phyloP scores from a whole-genome alignment of 2,888 invertebrate genomes.

The Eristalis tenax region DNA sequence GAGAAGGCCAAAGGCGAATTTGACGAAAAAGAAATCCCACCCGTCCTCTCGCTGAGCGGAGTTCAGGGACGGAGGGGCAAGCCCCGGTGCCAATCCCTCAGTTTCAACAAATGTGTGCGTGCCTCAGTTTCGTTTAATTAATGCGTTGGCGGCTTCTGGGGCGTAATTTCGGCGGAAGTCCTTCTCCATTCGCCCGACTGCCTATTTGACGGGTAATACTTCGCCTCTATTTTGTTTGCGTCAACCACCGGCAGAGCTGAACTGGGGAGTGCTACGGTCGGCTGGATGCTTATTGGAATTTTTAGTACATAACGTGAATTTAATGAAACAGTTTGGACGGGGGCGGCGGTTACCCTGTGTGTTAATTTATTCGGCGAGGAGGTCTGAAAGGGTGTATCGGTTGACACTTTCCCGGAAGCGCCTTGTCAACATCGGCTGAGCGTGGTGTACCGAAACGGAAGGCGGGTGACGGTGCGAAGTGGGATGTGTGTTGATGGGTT shows the following conservation, averaged over 20 bases:
- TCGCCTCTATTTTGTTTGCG: conserved; percentile 36
- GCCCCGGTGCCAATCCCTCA: conserved; percentile 37
- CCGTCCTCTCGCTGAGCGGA: conserved; percentile 6
- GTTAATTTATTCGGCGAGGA: conserved; percentile 23
- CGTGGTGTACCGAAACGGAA: background rate
- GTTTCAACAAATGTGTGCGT: conserved; percentile 50
- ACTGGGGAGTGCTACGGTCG: background rate
- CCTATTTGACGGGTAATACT: conserved; percentile 30
- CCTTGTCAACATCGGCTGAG: conserved; percentile 11
- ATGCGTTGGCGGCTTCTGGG: conserved; percentile 20
- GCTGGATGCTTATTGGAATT: conserved; percentile 35
- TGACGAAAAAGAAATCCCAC: conserved; percentile 20
- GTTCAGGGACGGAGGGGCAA: background rate
- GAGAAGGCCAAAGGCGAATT: background rate
- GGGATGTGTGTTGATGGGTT: too few species aligned
- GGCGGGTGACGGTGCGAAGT: too few species aligned
- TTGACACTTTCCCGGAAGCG: conserved; percentile 7
- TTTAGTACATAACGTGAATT: conserved; percentile 55
- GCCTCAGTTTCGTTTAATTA: conserved; percentile 55
- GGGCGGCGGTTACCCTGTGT: background rate
- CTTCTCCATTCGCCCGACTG: conserved; percentile 14
- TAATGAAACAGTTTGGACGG: conserved; percentile 43
- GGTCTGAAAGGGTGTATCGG: conserved; percentile 13
- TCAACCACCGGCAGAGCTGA: background rate
- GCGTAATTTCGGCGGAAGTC: conserved; percentile 9